Conservation (phyloP, 2,888 invertebrate species). For the Cerceris rybyensis region DNA sequence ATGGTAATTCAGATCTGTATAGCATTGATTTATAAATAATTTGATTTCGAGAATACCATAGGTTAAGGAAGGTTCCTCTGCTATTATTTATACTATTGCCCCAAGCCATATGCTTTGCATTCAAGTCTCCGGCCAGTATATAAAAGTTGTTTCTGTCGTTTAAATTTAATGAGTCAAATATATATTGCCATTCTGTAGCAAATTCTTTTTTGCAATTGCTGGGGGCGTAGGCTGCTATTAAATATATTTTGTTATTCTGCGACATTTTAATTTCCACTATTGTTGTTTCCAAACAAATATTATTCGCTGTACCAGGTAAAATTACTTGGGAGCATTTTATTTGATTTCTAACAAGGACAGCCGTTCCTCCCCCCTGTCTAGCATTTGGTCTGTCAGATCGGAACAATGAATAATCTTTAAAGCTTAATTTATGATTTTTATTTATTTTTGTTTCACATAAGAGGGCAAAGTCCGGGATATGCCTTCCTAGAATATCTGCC, state of each 20-base stretch:
- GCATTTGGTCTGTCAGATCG: not conserved
- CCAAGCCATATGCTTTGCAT: not conserved
- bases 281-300: not conserved
- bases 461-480: not conserved
- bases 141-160: not conserved
- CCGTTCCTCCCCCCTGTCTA: not conserved
- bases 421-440: not conserved
- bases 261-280: not conserved
- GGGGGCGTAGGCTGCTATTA: slow-evolving; percentile 5
- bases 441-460: not conserved
- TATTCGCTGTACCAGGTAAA: not conserved
- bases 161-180: not conserved
- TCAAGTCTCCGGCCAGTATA: not conserved
- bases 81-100: not conserved
- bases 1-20: not conserved
- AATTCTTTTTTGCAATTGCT: slow-evolving; percentile 3
- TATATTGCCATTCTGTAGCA: not conserved
- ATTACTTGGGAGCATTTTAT: too few relatives aligned
- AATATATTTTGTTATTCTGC: not conserved
- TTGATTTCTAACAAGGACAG: too few relatives aligned
- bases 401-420: not conserved
- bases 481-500: not conserved
- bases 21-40: not conserved
- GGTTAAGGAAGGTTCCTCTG: not conserved
- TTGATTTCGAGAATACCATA: not conserved